Base-by-base conservation (phyloP, 30 jellyfish, hydroid and myxozoan species). In the Phacellophora camtschatica region DNA sequence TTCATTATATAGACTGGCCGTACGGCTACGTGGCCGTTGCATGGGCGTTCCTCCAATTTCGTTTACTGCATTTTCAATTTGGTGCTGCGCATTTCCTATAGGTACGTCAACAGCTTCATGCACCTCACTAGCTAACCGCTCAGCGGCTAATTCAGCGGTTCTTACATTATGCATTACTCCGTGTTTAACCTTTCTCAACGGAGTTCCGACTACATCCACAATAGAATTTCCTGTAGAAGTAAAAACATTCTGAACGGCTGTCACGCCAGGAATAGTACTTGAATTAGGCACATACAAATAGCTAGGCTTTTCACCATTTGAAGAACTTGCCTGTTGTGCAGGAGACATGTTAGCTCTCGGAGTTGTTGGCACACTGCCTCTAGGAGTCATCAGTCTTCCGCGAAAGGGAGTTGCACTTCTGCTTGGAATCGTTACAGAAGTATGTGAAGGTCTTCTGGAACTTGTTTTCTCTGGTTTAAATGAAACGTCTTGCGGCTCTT, bases 21-120 rank as follows among this genome's bases (percentile, higher is more conserved):
- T 35, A 56, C 71, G 35, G 28, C 88, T 76, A 25, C 70, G 23
- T 4, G 59, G 37, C 31, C 65, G 43, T 20, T 61, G 78, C 19
- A 76, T 3, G 23, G 88, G 88, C 10, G 88, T 55, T 7, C 87
- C 87, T 4, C 48, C 71, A 6, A 71, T 35, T 9, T 42, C 84
- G 59, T 71, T 43, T 22, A 71, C 33, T 1, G 61, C 61, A 46
- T 46, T 46, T n/a, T n/a, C n/a, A n/a, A n/a, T n/a, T n/a, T n/a
- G n/a, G n/a, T n/a, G n/a, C n/a, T n/a, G n/a, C n/a, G n/a, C n/a
- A n/a, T n/a, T n/a, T n/a, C n/a, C n/a, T n/a, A n/a, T n/a, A n/a
- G n/a, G n/a, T n/a, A n/a, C n/a, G n/a, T n/a, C n/a, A n/a, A n/a
- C n/a, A n/a, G n/a, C n/a, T n/a, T n/a, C n/a, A n/a, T n/a, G n/a